Evolutionary conservation across 2,797 vertebrate genomes (phyloP).

Genomic region (Choloepus didactylus): DNA sequence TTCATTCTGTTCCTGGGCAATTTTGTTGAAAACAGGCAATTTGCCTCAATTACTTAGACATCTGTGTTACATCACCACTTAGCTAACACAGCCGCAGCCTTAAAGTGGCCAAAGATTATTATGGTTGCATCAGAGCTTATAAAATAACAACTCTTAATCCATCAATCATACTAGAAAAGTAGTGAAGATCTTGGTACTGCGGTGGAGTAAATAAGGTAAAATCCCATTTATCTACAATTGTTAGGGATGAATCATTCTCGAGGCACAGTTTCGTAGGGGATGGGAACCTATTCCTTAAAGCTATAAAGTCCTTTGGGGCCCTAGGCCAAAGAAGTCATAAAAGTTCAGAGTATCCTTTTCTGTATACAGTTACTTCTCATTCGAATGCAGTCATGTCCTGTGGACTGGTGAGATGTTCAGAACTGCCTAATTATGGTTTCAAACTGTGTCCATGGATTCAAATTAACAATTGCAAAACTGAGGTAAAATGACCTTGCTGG

Average conservation of each 20-base stretch:
- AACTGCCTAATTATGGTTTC: not conserved
- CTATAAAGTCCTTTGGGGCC: not conserved
- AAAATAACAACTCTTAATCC: not conserved
- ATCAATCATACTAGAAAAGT: not conserved
- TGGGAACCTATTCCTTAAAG: not conserved
- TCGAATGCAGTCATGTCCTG: not conserved
- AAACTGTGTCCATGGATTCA: not conserved
- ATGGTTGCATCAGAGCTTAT: not conserved
- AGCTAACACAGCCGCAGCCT: not conserved
- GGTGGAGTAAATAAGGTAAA: not conserved
- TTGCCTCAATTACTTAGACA: slow-evolving; percentile 21
- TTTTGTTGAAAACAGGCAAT: not conserved
- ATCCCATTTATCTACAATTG: not conserved
- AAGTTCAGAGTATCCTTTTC: not conserved
- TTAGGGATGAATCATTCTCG: not conserved
- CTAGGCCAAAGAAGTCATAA: not conserved
- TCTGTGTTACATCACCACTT: not conserved
- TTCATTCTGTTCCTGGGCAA: slow-evolving; percentile 2
- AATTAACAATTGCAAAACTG: not conserved
- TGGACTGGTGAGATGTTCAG: not conserved
- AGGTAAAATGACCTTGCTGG: slow-evolving; percentile 2
- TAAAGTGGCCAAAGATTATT: not conserved
- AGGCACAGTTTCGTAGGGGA: not conserved
- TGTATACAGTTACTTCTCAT: not conserved
- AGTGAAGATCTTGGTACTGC: not conserved